These are phyloP conservation scores for Trachymyrmex cornetzi DNA, from an alignment of 1,140 invertebrate genomes.

Conservation along the genomic window DNA sequence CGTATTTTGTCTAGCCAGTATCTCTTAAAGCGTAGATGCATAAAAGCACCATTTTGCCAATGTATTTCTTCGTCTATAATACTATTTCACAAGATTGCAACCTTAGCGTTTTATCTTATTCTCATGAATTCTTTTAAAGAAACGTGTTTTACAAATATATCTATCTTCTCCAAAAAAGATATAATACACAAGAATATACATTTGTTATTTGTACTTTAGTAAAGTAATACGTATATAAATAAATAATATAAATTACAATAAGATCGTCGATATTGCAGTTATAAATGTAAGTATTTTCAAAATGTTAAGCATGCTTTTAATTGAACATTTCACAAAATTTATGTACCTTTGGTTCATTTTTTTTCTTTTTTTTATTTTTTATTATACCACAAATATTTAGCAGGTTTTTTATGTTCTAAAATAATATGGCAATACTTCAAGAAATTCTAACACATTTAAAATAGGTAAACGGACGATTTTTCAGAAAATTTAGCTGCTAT, in stretches of 20 bases:
- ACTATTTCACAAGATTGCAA: slow-evolving; percentile 39
- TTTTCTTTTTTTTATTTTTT: neutral
- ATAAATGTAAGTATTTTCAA: neutral
- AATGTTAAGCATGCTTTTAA: slow-evolving; percentile 3
- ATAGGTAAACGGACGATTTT: neutral
- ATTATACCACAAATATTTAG: neutral
- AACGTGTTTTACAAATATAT: neutral
- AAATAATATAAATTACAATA: slow-evolving; percentile 7
- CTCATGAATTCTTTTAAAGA: neutral
- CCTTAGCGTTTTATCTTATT: neutral
- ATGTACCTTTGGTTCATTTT: neutral
- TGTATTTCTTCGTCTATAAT: slow-evolving; percentile 32
- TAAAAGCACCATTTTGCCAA: slow-evolving; percentile 36
- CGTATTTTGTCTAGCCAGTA: slow-evolving; percentile 41
- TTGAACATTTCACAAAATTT: neutral
- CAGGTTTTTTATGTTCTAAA: neutral
- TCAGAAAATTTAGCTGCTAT: neutral
- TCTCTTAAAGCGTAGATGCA: slow-evolving; percentile 68
- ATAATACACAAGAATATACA: neutral
- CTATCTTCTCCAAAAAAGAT: neutral
- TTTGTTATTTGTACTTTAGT: neutral
- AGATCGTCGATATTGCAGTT: neutral
- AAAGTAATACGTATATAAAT: neutral
- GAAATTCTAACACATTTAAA: neutral
- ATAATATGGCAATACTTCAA: neutral